Evolutionary conservation across 2,888 invertebrate genomes (phyloP), one percentile per base, ranked within the genome.

Genomic region (Acanthococcus lagerstroemiae): DNA sequence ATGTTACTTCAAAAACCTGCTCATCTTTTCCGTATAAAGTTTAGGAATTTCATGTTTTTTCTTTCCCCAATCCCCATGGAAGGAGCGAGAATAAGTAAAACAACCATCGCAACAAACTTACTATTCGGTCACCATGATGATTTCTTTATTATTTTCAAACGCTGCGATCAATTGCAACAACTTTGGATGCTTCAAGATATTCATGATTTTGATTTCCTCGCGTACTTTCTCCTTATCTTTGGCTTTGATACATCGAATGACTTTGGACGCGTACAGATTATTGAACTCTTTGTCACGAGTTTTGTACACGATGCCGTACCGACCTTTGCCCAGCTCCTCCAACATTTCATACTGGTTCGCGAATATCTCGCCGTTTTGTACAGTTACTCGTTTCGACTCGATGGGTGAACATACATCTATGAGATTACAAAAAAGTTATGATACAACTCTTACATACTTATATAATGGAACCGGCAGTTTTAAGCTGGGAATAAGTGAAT

Each of bases 81-180:
- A 30, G 7, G 12, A 30, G 12, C 37, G 37, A 30, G 6, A 30
- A 30, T 12, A 30, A 30, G 12, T 9, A 30, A 30, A 30, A 30
- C n/a, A n/a, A n/a, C n/a, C n/a, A n/a, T n/a, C n/a, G 37, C 37
- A 37, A 37, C 12, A 37, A 37, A 83, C 89, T 85, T 79, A 95
- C 95, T 89, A 88, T 81, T 96, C 95, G 79, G 89, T 89, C 45
- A 95, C 84, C 79, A 95, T 85, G 67, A 91, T 83, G 73, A 88
- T 87, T 74, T 89, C 88, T 70, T 84, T 82, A 27, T 83, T 80
- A 70, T 81, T 84, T 72, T 89, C 88, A 75, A 85, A 93, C 9
- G 90, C 90, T 27, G 90, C 90, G 3, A 86, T 84, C 60, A 94
- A 77, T 74, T 90, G 87, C 7, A 95, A 80, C 0, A 96, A 80